These are phyloP conservation scores for Litoditis marina DNA, from an alignment of 2,888 invertebrate genomes.

Conservation along the genomic window DNA sequence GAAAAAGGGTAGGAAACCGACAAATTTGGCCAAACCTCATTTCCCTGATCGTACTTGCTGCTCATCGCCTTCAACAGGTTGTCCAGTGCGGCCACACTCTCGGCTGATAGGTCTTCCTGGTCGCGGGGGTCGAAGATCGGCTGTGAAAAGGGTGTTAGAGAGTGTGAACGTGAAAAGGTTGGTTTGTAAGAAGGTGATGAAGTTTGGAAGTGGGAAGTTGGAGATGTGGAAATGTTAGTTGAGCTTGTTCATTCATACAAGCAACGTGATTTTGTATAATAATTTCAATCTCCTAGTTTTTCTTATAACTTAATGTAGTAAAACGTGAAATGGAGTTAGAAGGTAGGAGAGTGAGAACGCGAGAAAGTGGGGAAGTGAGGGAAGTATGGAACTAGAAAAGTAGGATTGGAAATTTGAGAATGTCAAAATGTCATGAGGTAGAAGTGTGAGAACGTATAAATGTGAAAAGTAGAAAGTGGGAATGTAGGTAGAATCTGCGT, in stretches of 20 bases:
- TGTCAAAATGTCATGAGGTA: not conserved
- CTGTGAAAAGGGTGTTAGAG: no score
- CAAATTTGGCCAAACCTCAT: no score
- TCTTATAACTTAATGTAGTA: not conserved
- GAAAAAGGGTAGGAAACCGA: no score
- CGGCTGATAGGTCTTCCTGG: conserved; percentile 1
- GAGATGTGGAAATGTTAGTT: not conserved
- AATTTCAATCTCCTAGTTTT: no score
- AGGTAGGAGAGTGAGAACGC: not conserved
- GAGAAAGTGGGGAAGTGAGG: no score
- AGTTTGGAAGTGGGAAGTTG: not conserved
- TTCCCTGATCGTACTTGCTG: no score
- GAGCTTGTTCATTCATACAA: no score
- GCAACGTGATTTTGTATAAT: no score
- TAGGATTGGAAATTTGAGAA: no score
- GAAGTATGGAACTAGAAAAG: not conserved
- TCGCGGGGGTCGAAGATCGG: no score
- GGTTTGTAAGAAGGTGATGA: not conserved
- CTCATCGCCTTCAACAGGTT: not conserved
- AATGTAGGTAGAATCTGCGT: no score
- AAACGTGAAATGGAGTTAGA: not conserved
- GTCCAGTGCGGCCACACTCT: conserved; percentile 5
- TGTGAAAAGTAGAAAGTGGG: not conserved
- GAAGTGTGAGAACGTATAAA: not conserved
- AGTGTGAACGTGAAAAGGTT: not conserved